Base-by-base conservation (phyloP, 1,140 invertebrate genomes). In the Formica exsecta region DNA sequence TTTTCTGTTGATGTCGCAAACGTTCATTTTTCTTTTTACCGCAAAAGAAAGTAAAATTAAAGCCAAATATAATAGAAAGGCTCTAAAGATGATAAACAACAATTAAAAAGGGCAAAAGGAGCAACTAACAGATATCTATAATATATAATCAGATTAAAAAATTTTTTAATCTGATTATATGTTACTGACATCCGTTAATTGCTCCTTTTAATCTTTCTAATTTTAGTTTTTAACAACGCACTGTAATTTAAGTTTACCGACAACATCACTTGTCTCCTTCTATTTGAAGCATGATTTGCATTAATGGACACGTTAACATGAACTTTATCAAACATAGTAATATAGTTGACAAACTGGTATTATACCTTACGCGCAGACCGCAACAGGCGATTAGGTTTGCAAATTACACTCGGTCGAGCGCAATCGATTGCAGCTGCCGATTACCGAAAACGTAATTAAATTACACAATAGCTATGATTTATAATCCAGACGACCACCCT, bases 331-430 rank as follows among this genome's bases (percentile, higher is more conserved):
- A 89, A 89, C 71, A 76, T 85, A 68, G 89, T 84, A 87, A 90
- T 86, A 77, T 59, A 79, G 57, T 89, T 85, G 86, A 76, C 88
- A 90, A 90, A 90, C 86, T 59, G 76, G 65, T 75, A 90, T 90
- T 90, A 86, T 90, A 84, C 76, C 86, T 90, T 87, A 87, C 89
- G 77, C 86, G 76, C n/a, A 71, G 19, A 86, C 80, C 80, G 86
- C 89, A 87, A 87, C 88, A 81, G 54, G 68, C 89, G 88, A 90
- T 90, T 90, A 90, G 86, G 75, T 90, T 90, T 90, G 88, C 89
- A 90, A 90, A 90, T 90, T 86, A 70, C 86, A 85, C 57, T 61
- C 65, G 84, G 44, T 48, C 41, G 36, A 44, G 44, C 64, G 51
- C 74, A 68, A 90, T 90, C 89, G 88, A 89, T 90, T 57, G 73